phyloP scores from a whole-genome alignment of 2,113 vertebrate species.

The Hoplias malabaricus region DNA sequence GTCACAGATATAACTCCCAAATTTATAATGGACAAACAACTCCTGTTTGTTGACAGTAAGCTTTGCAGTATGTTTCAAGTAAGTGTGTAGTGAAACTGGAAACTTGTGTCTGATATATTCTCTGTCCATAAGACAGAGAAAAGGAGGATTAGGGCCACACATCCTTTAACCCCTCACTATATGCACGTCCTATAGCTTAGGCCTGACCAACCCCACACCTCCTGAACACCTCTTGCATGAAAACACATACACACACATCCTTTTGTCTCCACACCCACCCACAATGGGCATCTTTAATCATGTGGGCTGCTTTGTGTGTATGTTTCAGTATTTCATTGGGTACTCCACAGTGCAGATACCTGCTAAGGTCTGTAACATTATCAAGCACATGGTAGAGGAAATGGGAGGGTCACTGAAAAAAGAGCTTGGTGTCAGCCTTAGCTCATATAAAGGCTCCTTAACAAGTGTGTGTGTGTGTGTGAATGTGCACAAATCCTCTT shows the following conservation, averaged over 20 bases:
- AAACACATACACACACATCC: background rate
- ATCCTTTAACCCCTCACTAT: background rate
- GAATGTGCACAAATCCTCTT: background rate
- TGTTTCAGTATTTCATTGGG: background rate
- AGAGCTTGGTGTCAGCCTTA: background rate
- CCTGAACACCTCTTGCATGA: background rate
- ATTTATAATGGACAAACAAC: background rate
- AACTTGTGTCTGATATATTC: background rate
- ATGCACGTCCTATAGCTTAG: background rate
- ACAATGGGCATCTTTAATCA: conserved; percentile 20
- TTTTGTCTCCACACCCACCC: background rate
- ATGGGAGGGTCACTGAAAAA: background rate
- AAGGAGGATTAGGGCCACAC: background rate
- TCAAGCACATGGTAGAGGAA: conserved; percentile 2
- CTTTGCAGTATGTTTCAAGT: background rate
- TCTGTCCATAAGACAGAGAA: background rate
- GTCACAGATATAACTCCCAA: background rate
- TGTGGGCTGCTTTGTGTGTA: background rate
- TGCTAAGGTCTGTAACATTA: conserved; percentile 9
- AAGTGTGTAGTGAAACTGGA: conserved; percentile 33
- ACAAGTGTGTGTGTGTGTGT: conserved; percentile 31
- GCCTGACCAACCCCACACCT: background rate
- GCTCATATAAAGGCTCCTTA: background rate
- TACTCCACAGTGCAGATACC: background rate
- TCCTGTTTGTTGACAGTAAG: background rate